Conservation (phyloP, 1,140 invertebrate genomes). For the Papilio dardanus region DNA sequence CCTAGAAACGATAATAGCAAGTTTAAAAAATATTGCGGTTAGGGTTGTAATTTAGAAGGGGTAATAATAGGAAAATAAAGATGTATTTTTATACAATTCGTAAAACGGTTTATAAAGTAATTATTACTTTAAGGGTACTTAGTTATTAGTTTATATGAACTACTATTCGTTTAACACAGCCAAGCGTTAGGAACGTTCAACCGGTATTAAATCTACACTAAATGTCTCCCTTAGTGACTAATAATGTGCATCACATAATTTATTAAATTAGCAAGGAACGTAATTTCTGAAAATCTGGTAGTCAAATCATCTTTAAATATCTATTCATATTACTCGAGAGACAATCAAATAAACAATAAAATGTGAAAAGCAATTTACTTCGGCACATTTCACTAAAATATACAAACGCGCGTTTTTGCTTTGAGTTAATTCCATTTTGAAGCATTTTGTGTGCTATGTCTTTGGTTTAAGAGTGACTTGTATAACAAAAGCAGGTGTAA, state of each 20-base stretch:
- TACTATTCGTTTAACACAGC: neutral
- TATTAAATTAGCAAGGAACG: too few species aligned
- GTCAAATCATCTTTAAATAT: constrained; percentile 36
- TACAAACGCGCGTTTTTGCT: constrained; percentile 36
- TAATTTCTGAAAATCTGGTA: constrained; percentile 44
- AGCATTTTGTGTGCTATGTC: constrained; percentile 24
- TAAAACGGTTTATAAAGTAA: neutral
- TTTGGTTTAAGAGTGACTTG: neutral
- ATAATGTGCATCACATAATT: neutral
- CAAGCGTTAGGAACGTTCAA: neutral
- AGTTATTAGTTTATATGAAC: neutral
- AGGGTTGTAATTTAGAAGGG: constrained; percentile 25
- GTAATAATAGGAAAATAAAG: constrained; percentile 24
- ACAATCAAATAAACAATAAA: constrained; percentile 59
- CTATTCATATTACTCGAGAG: constrained; percentile 39
- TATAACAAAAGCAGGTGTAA: constrained; percentile 11
- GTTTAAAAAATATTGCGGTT: constrained; percentile 28
- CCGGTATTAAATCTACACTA: too few species aligned
- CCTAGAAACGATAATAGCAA: constrained; percentile 18
- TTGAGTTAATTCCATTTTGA: constrained; percentile 12
- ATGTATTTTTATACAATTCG: neutral
- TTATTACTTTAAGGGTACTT: constrained; percentile 23
- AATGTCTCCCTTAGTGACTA: too few species aligned
- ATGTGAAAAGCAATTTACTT: constrained; percentile 52
- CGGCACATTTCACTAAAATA: constrained; percentile 48